These are phyloP conservation scores for Simalia tracyae DNA, from an alignment of 2,797 vertebrate species.

Conservation along the genomic window DNA sequence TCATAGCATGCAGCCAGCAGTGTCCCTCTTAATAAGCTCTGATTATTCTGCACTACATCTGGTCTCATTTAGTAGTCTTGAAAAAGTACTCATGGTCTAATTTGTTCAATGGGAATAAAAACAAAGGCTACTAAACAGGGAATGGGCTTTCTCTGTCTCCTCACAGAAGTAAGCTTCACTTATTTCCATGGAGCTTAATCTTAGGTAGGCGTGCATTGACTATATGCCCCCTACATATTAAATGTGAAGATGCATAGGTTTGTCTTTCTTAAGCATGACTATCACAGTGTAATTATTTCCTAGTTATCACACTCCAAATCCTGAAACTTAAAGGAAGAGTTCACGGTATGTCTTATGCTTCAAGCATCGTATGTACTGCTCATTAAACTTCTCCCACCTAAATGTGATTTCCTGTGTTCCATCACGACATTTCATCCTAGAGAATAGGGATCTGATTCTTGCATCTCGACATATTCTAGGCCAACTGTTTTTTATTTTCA, in stretches of 20 bases:
- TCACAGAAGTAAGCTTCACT: not conserved
- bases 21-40: not conserved
- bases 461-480: not conserved
- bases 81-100: not conserved
- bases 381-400: not conserved
- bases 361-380: not conserved
- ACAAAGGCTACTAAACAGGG: not conserved
- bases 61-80: not conserved
- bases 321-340: conserved; percentile 3
- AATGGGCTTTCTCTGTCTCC: not conserved
- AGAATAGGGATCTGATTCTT: conserved; percentile 25
- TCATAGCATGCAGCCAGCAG: not conserved
- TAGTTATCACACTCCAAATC: conserved; percentile 21
- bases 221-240: not conserved
- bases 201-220: too few species aligned
- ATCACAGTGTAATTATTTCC: not conserved
- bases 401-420: not conserved
- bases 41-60: not conserved
- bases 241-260: not conserved
- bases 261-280: conserved; percentile 28
- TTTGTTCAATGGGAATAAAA: conserved; percentile 19
- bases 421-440: not conserved
- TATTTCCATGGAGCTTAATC: not conserved
- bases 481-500: not conserved
- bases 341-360: not conserved